Conservation (phyloP, 2,888 invertebrate genomes). For the Chrysomela aeneicollis region DNA sequence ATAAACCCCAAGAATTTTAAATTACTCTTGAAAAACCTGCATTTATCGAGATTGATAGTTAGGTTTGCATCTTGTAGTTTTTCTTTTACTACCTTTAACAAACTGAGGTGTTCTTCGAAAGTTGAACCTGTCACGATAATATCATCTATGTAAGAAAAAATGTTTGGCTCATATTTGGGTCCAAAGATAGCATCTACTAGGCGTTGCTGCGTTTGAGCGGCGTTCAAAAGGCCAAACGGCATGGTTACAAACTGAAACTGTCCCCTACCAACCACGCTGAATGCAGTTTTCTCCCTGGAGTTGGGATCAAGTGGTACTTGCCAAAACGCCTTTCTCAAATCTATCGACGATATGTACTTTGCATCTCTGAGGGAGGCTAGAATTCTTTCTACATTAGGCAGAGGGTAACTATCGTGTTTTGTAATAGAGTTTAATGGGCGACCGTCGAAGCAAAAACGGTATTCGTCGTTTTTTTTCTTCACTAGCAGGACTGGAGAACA, state of each 20-base stretch:
- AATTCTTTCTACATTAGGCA: constrained; percentile 34
- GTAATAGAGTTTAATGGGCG: constrained; percentile 21
- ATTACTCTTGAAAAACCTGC: constrained; percentile 39
- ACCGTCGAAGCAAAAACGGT: constrained; percentile 30
- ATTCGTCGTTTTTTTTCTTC: constrained; percentile 29
- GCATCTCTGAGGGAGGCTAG: constrained; percentile 16
- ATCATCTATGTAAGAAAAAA: constrained; percentile 40
- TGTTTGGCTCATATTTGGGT: constrained; percentile 38
- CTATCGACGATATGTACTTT: constrained; percentile 31
- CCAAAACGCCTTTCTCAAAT: constrained; percentile 31
- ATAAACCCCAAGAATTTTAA: constrained; percentile 29
- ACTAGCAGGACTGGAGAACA: constrained; percentile 29
- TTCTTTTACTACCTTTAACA: background rate
- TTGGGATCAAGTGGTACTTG: constrained; percentile 26
- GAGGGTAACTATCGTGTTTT: constrained; percentile 26
- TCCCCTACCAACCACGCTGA: constrained; percentile 47
- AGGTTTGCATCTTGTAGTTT: constrained; percentile 24
- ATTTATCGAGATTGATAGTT: constrained; percentile 36
- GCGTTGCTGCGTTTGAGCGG: constrained; percentile 22
- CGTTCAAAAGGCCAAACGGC: constrained; percentile 42
- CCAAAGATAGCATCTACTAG: constrained; percentile 41
- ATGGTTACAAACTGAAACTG: constrained; percentile 45
- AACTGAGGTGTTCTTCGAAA: background rate
- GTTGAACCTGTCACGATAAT: constrained; percentile 22
- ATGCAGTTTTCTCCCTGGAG: constrained; percentile 22